Percentiles rank a stretch among this genome's conserved stretches.
Evolutionary conservation across 37 sponge, comb jelly and placozoan species (phyloP).

Genomic region (Geodia barretti): DNA sequence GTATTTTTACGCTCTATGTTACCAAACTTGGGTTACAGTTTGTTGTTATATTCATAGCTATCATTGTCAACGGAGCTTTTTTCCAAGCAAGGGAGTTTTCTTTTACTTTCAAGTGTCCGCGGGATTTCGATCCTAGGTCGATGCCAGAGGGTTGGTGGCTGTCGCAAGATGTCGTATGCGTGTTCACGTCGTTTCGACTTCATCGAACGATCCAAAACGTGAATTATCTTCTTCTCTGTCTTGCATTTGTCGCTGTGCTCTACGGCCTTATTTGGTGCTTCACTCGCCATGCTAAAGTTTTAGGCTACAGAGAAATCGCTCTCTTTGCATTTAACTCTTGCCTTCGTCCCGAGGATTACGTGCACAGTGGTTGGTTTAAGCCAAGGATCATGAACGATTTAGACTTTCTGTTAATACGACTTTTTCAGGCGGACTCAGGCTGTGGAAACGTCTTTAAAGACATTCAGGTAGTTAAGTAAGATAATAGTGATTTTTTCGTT

Average conservation of each 20-base stretch:
- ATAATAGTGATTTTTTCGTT: too few species aligned
- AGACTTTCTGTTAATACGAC: slow-evolving; percentile 32
- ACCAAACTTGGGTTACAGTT: slow-evolving; percentile 39
- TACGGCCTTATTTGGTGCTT: slow-evolving; percentile 41
- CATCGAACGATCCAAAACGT: too few species aligned
- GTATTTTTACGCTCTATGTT: slow-evolving; percentile 40
- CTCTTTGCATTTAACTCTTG: slow-evolving; percentile 31
- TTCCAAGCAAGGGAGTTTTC: neutral
- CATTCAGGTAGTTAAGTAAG: slow-evolving; percentile 23
- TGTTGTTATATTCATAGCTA: neutral
- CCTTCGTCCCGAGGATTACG: slow-evolving; percentile 27
- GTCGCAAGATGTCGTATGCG: neutral
- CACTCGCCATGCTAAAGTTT: slow-evolving; percentile 23
- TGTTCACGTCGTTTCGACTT: neutral
- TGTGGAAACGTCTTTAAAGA: slow-evolving; percentile 49
- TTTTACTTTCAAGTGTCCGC: neutral
- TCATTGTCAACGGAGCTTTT: neutral
- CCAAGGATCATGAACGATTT: slow-evolving; percentile 48
- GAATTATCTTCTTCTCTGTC: slow-evolving; percentile 13
- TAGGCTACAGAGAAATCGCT: slow-evolving; percentile 37
- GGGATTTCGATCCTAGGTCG: neutral
- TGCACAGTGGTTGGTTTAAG: slow-evolving; percentile 12
- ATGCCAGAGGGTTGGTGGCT: neutral
- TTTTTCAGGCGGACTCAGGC: slow-evolving; percentile 52
- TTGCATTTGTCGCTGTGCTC: neutral